Evolutionary conservation across 2,113 vertebrate genomes (phyloP).

Genomic region (Phrynosoma platyrhinos): DNA sequence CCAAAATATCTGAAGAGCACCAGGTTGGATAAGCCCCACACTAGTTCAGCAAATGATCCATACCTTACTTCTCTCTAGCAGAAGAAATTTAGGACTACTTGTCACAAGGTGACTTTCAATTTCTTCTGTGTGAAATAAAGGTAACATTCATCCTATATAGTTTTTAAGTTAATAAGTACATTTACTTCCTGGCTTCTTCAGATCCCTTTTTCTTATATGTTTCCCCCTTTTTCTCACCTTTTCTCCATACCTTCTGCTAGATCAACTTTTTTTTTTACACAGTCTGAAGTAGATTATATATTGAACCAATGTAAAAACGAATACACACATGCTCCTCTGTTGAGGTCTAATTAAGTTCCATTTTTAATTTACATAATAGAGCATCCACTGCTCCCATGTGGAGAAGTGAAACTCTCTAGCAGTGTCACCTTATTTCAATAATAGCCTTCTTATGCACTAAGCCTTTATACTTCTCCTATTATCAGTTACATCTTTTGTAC

Average conservation of each 20-base stretch:
- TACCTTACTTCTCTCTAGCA: background rate
- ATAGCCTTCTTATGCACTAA: conserved; percentile 37
- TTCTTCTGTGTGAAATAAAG: background rate
- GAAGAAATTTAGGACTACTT: too few relatives aligned
- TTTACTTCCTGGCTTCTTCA: background rate
- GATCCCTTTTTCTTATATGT: background rate
- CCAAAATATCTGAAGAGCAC: too few relatives aligned
- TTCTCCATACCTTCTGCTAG: background rate
- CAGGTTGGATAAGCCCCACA: too few relatives aligned
- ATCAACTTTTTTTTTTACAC: background rate
- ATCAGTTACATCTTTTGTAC: conserved; percentile 43
- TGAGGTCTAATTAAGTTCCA: conserved; percentile 44
- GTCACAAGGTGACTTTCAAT: background rate
- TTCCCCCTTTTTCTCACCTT: background rate
- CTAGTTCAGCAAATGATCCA: background rate
- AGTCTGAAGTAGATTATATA: conserved; percentile 5
- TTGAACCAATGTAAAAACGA: background rate
- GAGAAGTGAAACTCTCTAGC: conserved; percentile 33
- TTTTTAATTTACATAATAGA: conserved; percentile 43
- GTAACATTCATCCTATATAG: background rate
- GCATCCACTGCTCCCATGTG: conserved; percentile 21
- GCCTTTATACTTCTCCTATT: conserved; percentile 49
- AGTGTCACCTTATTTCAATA: conserved; percentile 47
- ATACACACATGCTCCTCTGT: conserved; percentile 1
- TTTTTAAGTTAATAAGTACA: background rate